Base-by-base conservation (phyloP, 2,113 vertebrate species). In the Arvicanthis niloticus region DNA sequence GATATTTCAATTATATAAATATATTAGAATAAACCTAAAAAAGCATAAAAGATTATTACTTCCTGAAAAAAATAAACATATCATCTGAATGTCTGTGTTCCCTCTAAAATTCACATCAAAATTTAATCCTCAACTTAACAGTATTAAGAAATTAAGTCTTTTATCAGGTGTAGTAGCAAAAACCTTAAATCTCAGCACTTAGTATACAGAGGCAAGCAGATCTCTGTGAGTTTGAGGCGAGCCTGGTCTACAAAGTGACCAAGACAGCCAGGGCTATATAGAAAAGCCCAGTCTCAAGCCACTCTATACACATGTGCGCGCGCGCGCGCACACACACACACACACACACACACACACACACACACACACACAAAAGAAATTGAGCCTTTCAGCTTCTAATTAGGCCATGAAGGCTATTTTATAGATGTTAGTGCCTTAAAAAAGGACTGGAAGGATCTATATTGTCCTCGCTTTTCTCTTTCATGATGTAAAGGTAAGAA, bases 1-100 rank as follows among this genome's bases (percentile, higher is more conserved):
- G 21, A 84, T 31, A 89, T 76, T 93, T 91, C 34, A 93, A 78
- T 42, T n/a, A 34, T 72, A 75, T 78, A 37, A 90, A 53, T 58
- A n/a, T 45, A 42, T 96, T 53, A 85, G 56, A 91, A 48, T 88
- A 94, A 53, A 72, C 80, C 3, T 65, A 31, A 78, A 88, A 96
- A 73, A 92, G 15, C n/a, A 77, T 82, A 94, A 81, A 91, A 73
- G 24, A 90, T 84, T 73, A 84, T 72, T 34, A 84, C 76, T 80
- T 89, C 6, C 87, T 58, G 8, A 72, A 93, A 94, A 93, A 88
- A 75, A 70, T 40, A 5, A 88, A 58, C 24, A n/a, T 31, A 42
- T 22, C 13, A 56, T 48, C 51, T 87, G 4, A 88, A 91, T 31
- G 24, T 67, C 11, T 76, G 7, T 17, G 31, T 85, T 12, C 37